Conservation (phyloP, 1,140 invertebrate species). For the Campoletis sonorensis region DNA sequence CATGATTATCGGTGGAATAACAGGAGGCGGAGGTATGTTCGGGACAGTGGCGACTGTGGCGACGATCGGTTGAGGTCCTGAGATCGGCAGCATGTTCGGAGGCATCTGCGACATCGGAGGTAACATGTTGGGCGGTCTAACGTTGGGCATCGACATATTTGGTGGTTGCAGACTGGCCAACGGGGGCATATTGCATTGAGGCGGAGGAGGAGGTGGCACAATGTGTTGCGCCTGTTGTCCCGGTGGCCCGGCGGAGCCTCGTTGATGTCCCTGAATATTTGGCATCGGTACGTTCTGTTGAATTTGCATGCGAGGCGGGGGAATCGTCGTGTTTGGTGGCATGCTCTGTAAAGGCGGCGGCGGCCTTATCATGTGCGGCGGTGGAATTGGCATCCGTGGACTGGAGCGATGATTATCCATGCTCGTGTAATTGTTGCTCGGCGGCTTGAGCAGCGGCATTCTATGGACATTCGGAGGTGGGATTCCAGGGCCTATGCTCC, state of each 20-base stretch:
- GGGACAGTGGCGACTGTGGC: conserved; percentile 67
- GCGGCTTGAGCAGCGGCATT: conserved; percentile 66
- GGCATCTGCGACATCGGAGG: conserved; percentile 71
- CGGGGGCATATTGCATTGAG: conserved; percentile 67
- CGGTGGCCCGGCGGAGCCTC: conserved; percentile 52
- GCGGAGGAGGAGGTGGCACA: conserved; percentile 68
- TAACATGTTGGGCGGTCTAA: conserved; percentile 68
- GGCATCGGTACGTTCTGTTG: conserved; percentile 57
- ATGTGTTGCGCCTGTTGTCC: conserved; percentile 63
- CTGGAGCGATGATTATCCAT: conserved; percentile 59
- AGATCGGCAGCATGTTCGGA: conserved; percentile 69
- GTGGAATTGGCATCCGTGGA: conserved; percentile 68
- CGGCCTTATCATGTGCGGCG: conserved; percentile 67
- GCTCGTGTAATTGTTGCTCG: conserved; percentile 58
- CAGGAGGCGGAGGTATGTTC: conserved; percentile 70
- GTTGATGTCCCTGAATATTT: conserved; percentile 56
- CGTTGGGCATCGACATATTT: conserved; percentile 68
- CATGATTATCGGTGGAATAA: conserved; percentile 74
- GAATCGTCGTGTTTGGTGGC: conserved; percentile 69
- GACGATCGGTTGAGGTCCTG: conserved; percentile 73
- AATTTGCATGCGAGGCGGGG: conserved; percentile 69
- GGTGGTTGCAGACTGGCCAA: conserved; percentile 72
- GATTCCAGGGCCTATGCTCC: conserved; percentile 60
- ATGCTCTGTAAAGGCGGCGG: conserved; percentile 63
- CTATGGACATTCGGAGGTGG: conserved; percentile 69